Conservation (phyloP, 2,888 invertebrate genomes). For the Ennomos erosarius region DNA sequence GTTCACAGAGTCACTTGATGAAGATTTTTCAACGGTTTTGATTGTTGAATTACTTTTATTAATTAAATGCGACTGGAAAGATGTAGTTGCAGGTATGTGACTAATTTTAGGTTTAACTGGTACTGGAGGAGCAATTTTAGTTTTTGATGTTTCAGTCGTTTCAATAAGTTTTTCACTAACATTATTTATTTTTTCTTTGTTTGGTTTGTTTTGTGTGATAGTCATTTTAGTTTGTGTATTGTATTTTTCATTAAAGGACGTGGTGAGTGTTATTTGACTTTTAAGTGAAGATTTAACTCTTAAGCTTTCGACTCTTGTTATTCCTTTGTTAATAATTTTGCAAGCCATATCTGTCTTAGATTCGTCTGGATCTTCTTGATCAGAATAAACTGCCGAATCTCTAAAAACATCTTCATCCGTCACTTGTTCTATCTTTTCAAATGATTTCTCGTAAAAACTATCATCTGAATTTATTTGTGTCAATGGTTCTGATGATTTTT, state of each 20-base stretch:
- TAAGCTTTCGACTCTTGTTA: slow-evolving; percentile 63
- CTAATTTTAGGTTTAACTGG: slow-evolving; percentile 86
- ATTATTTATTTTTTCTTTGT: slow-evolving; percentile 16
- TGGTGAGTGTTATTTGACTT: slow-evolving; percentile 57
- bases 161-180: slow-evolving; percentile 53
- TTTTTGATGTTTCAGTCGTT: slow-evolving; percentile 63
- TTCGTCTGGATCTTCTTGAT: slow-evolving; percentile 86
- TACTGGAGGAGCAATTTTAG: slow-evolving; percentile 87
- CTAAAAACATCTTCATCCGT: slow-evolving; percentile 89
- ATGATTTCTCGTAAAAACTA: slow-evolving; percentile 91
- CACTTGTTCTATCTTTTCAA: slow-evolving; percentile 90
- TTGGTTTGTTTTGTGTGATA: slow-evolving; percentile 21
- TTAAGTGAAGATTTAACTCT: slow-evolving; percentile 65
- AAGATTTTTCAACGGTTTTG: slow-evolving; percentile 59
- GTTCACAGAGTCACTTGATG: slow-evolving; percentile 63
- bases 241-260: slow-evolving; percentile 55
- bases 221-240: slow-evolving; percentile 55
- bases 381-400: slow-evolving; percentile 94
- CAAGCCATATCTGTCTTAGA: slow-evolving; percentile 50
- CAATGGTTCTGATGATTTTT: slow-evolving; percentile 40
- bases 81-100: slow-evolving; percentile 55
- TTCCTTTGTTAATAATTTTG: slow-evolving; percentile 54
- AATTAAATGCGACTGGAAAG: slow-evolving; percentile 42
- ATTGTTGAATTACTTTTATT: slow-evolving; percentile 42
- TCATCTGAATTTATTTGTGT: slow-evolving; percentile 80